Base-by-base conservation (phyloP, 2,797 vertebrate genomes). In the Pseudochirops cupreus region DNA sequence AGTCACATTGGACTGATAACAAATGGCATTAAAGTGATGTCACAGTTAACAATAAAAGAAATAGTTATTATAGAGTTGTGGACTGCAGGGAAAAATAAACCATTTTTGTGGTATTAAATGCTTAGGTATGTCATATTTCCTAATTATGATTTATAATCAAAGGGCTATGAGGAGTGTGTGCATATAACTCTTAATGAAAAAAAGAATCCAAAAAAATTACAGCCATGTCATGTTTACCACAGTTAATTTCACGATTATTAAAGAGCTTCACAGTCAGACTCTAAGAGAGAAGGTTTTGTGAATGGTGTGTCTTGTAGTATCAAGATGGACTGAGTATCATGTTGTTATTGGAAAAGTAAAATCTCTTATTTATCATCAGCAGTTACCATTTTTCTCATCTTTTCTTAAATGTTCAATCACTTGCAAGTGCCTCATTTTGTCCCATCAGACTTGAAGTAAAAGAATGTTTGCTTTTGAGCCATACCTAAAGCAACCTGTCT, bases 1-100 rank as follows among this genome's bases (percentile, higher is more conserved):
- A 98, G 96, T 98, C 97, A 99, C 98, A 98, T 98, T 96, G 98
- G 98, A 98, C 98, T 93, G 97, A 98, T 96, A 93, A 97, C 97
- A 93, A 91, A 94, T 96, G 95, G 98, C 97, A 97, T 96, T 91
- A 96, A 96, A 96, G 93, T 97, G 97, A 93, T 97, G 96, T 98
- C 98, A 98, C 98, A 54, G 91, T 94, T 97, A 98, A 98, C 96
- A 94, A 87, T 97, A 0, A 98, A 98, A 96, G 92, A 95, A 97
- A 97, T 55, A 97, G 95, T 93, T 93, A 97, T 94, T 97, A 67
- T 5, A 92, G 95, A 95, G 96, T 92, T 93, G 96, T 95, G 94
- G 56, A 91, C 95, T 59, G 93, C 39, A 62, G 94, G 96, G 93
- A 53, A 96, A 97, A 97, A 96, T 94, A 97, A 94, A 54, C 92